These are phyloP conservation scores for Cataglyphis rosenhaueri DNA, from an alignment of 2,888 invertebrate species.

Conservation along the genomic window DNA sequence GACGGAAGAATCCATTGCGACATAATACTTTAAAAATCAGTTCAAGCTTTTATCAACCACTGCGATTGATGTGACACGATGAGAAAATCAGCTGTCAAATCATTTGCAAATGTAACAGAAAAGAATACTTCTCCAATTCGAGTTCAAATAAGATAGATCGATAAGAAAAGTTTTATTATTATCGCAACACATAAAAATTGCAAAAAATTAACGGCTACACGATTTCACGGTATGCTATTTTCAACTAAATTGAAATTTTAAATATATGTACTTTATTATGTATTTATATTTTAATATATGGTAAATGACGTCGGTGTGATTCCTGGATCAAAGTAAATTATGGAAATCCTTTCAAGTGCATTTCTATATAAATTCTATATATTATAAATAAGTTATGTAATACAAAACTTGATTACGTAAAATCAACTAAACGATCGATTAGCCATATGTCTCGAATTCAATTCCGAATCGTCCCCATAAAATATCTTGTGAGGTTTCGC, in stretches of 20 bases:
- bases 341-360: neutral
- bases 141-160: neutral
- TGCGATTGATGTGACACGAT: constrained; percentile 14
- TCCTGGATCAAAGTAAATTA: neutral
- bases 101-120: constrained; percentile 18
- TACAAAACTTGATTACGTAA: neutral
- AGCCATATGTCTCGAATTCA: constrained; percentile 4
- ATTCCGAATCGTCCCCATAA: constrained; percentile 28
- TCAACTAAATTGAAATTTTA: neutral
- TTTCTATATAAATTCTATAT: neutral
- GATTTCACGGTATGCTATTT: neutral
- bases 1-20: constrained; percentile 32
- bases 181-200: neutral
- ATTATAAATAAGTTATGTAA: neutral
- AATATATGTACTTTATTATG: neutral
- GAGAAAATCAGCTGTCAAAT: constrained; percentile 30
- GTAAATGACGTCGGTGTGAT: neutral
- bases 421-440: constrained; percentile 7
- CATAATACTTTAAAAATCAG: constrained; percentile 35
- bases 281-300: neutral
- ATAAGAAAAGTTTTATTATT: constrained; percentile 22
- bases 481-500: constrained; percentile 14
- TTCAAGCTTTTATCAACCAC: constrained; percentile 22
- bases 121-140: neutral
- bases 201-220: neutral